Conservation (phyloP, 2,888 invertebrate species). For the Cheilosia vernalis region DNA sequence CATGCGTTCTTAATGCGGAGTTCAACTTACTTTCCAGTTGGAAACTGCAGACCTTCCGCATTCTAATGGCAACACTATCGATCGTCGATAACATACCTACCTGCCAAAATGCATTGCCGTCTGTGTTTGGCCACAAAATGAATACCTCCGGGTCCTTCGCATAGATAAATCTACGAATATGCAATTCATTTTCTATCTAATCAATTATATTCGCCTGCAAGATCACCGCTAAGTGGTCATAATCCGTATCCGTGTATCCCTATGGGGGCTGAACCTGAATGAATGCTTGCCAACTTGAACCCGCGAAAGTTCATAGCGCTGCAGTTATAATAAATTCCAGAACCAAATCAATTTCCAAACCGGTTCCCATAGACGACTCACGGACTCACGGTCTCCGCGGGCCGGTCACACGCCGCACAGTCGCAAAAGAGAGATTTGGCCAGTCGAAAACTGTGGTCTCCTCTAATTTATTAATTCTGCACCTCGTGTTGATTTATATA, state of each 20-base stretch:
- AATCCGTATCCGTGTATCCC: constrained; percentile 9
- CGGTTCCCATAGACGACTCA: constrained; percentile 18
- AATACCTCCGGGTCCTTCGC: neutral
- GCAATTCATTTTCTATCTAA: constrained; percentile 27
- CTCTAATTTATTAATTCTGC: constrained; percentile 56
- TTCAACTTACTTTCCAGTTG: neutral
- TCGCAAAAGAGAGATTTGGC: constrained; percentile 1
- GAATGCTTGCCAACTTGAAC: constrained; percentile 22
- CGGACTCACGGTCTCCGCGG: too few species aligned
- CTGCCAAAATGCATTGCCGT: constrained; percentile 2
- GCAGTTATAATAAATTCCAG: constrained; percentile 50
- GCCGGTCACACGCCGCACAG: neutral
- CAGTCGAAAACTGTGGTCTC: constrained; percentile 13
- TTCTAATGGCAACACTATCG: constrained; percentile 17
- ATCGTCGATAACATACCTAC: neutral
- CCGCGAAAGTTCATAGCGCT: constrained; percentile 54
- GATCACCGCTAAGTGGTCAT: neutral
- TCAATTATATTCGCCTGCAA: constrained; percentile 17
- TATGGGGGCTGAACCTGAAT: neutral
- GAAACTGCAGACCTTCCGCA: neutral
- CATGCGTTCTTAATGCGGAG: neutral
- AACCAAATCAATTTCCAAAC: constrained; percentile 39
- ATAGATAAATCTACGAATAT: constrained; percentile 13
- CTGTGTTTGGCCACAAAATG: neutral
- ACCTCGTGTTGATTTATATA: constrained; percentile 43